Evolutionary conservation across 2,113 vertebrate genomes (phyloP).

Genomic region (Engystomops pustulosus): DNA sequence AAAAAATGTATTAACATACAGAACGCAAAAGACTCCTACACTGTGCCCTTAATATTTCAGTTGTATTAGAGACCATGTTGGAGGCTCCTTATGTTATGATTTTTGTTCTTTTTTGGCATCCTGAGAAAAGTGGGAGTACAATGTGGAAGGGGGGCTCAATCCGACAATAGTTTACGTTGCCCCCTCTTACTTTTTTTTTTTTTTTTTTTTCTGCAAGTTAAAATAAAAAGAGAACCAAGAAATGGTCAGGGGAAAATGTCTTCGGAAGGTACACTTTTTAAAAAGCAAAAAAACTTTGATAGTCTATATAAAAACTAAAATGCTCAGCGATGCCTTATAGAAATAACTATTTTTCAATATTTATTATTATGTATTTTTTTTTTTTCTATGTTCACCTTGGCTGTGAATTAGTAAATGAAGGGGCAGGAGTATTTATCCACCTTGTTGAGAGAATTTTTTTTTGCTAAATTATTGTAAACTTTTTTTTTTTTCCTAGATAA

Average conservation of each 20-base stretch:
- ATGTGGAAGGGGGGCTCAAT: not conserved
- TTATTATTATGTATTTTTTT: conserved; percentile 63
- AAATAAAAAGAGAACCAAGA: not conserved
- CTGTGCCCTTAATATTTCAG: conserved; percentile 69
- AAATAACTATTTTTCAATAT: conserved; percentile 70
- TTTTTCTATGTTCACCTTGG: conserved; percentile 65
- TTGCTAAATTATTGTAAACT: conserved; percentile 70
- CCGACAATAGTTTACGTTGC: not conserved
- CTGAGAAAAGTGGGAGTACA: conserved; percentile 17
- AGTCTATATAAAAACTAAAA: conserved; percentile 71
- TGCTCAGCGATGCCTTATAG: conserved; percentile 75
- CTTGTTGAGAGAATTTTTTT: conserved; percentile 61
- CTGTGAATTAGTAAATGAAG: conserved; percentile 70
- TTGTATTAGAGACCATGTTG: conserved; percentile 64
- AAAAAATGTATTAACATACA: conserved; percentile 7
- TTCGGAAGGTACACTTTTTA: conserved; percentile 65
- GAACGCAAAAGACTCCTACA: conserved; percentile 60
- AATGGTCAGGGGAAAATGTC: not conserved
- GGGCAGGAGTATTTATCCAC: conserved; percentile 66
- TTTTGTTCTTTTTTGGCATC: conserved; percentile 14
- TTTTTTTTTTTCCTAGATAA: conserved; percentile 63
- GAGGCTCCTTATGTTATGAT: conserved; percentile 48
- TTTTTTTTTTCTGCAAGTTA: conserved; percentile 10
- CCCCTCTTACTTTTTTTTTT: not conserved
- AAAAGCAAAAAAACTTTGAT: not conserved